A percentile compares a stretch with the other conserved stretches of the same genome.
Conservation (phyloP, 2,113 vertebrate species). For the Cephalopholis sonnerati region DNA sequence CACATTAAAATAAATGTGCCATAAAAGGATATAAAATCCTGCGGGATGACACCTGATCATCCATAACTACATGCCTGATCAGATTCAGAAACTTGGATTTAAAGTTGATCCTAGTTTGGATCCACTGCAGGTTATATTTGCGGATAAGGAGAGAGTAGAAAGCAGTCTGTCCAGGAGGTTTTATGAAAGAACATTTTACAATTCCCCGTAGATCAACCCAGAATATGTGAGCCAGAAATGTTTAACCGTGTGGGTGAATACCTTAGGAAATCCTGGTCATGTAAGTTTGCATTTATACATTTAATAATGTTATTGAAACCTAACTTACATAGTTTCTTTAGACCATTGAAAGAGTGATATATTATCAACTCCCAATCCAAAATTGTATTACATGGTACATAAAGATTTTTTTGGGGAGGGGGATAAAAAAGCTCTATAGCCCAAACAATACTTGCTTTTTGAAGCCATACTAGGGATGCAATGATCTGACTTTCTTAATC, state of each 20-base stretch:
- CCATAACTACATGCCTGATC: background rate
- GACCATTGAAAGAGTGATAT: background rate
- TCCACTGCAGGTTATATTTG: slow-evolving; percentile 2
- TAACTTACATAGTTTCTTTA: background rate
- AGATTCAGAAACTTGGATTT: slow-evolving; percentile 25
- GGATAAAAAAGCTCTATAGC: background rate
- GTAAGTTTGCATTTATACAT: background rate
- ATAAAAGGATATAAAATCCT: slow-evolving; percentile 21
- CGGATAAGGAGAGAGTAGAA: background rate
- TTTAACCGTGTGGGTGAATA: slow-evolving; percentile 1
- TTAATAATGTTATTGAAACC: slow-evolving; percentile 3
- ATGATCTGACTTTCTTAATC: too few species aligned
- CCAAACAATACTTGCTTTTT: too few species aligned
- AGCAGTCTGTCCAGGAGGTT: slow-evolving; percentile 1
- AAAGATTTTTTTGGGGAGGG: background rate
- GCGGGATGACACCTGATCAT: slow-evolving; percentile 12
- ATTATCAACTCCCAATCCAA: background rate
- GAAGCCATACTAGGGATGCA: too few species aligned
- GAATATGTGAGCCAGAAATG: slow-evolving; percentile 5
- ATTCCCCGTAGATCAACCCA: background rate
- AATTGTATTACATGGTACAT: background rate
- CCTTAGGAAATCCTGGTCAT: background rate
- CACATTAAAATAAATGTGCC: slow-evolving; percentile 34
- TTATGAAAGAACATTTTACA: slow-evolving; percentile 35
- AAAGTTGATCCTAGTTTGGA: slow-evolving; percentile 15